Percentiles rank a stretch among this genome's conserved stretches.
Conservation (phyloP, 2,888 invertebrate species). For the Laspeyria flexula region DNA sequence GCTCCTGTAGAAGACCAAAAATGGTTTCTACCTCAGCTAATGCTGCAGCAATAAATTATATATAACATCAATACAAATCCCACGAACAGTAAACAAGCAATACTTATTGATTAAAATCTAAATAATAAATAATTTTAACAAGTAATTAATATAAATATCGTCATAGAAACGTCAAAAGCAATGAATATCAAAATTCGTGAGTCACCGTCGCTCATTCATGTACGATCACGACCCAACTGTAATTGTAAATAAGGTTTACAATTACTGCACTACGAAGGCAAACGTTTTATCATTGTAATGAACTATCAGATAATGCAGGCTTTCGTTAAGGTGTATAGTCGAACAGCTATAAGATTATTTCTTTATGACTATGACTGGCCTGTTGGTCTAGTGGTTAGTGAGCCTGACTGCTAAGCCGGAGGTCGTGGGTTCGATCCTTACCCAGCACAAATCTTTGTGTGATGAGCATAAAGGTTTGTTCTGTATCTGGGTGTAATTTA, state of each 20-base stretch:
- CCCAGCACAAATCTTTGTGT: no score
- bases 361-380: no score
- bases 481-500: no score
- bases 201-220: slow-evolving; percentile 33
- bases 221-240: slow-evolving; percentile 37
- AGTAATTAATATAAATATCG: slow-evolving; percentile 31
- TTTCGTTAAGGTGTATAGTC: slow-evolving; percentile 42
- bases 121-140: slow-evolving; percentile 31
- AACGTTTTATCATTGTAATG: slow-evolving; percentile 64
- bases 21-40: no score
- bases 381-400: no score
- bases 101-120: slow-evolving; percentile 11
- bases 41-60: no score
- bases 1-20: no score
- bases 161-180: slow-evolving; percentile 15
- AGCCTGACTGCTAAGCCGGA: no score
- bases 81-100: neutral
- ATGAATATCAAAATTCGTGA: slow-evolving; percentile 26
- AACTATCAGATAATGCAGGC: slow-evolving; percentile 57
- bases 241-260: slow-evolving; percentile 55
- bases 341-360: slow-evolving; percentile 21
- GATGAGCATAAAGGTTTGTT: no score
- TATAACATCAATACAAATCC: neutral
- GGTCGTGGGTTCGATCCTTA: no score
- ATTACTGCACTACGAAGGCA: slow-evolving; percentile 49